Evolutionary conservation across 2,797 vertebrate genomes (phyloP), one percentile per base, ranked within the genome.

Genomic region (Sarcophilus harrisii): DNA sequence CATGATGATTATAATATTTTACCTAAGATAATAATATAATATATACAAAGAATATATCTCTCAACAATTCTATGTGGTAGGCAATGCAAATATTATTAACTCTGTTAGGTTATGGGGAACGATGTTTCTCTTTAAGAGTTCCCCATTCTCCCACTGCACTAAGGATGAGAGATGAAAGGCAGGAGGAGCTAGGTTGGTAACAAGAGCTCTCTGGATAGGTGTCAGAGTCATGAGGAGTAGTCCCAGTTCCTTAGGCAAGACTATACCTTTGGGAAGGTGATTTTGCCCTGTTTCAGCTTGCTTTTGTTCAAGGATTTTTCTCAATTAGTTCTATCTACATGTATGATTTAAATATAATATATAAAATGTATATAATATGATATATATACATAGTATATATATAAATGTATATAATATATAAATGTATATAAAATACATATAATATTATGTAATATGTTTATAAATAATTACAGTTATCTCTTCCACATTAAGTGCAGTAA

Each of bases 1-100:
- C 38, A 95, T 95, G 92, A 58, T 92, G 57, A 13, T 32, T 90
- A 73, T 90, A 94, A 92, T 93, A 90, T 57, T 58, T 49, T 49
- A 55, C 92, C 94, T 92, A 87, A 87, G 38, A 24, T 27, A 49
- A 87, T 87, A 87, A 87, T 87, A 87, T 87, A 87, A 87, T 87
- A 87, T 87, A 45, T 87, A 28, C 38, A 87, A 49, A 49, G 18
- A 49, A 27, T 49, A 87, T 27, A 87, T 21, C 21, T 81, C 38
- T 87, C 38, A 49, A 45, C 38, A 45, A 27, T 9, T 45, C n/a
- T 49, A 24, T 87, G 73, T 45, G 38, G 73, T 49, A 87, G 21
- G 24, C 24, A 87, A 45, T 87, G 38, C 38, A 87, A 87, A 87
- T 27, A 49, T 81, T 38, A 73, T 81, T 24, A 18, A 45, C 66